phyloP scores from a whole-genome alignment of 2,113 vertebrate species.

The Indri indri region DNA sequence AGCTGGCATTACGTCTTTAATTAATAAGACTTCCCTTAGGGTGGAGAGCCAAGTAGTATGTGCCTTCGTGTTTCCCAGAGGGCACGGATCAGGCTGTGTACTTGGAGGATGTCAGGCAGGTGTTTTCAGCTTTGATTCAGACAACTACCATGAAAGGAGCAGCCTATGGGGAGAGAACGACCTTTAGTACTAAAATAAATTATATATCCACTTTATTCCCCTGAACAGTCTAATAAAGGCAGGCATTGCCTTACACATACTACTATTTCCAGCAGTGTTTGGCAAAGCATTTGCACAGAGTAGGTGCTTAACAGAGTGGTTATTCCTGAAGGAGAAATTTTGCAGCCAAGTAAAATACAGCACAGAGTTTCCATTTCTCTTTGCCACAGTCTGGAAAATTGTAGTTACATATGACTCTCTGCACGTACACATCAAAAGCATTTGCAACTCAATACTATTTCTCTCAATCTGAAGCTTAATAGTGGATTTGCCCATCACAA shows the following conservation, averaged over 20 bases:
- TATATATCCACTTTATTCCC: not conserved
- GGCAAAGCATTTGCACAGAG: not conserved
- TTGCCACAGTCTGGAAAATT: slow-evolving; percentile 61
- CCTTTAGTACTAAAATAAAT: not conserved
- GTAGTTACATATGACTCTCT: slow-evolving; percentile 76
- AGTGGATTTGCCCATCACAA: slow-evolving; percentile 92
- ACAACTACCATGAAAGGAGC: not conserved
- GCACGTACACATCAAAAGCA: slow-evolving; percentile 82
- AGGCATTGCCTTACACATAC: not conserved
- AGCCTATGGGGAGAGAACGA: not conserved
- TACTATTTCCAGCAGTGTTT: not conserved
- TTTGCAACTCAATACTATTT: slow-evolving; percentile 91
- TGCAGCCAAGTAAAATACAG: slow-evolving; percentile 60
- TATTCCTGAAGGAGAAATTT: slow-evolving; percentile 2
- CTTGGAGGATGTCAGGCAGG: not conserved
- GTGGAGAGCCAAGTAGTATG: not conserved
- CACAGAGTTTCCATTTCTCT: slow-evolving; percentile 63
- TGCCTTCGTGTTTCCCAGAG: not conserved
- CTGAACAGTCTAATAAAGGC: not conserved
- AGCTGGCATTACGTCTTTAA: not conserved
- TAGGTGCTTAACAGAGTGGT: not conserved
- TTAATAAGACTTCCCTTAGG: not conserved
- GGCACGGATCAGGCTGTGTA: not conserved
- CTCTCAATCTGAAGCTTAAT: slow-evolving; percentile 91
- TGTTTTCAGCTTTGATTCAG: not conserved